phyloP scores from a whole-genome alignment of 2,888 invertebrate species.

The Drosophila atripex region DNA sequence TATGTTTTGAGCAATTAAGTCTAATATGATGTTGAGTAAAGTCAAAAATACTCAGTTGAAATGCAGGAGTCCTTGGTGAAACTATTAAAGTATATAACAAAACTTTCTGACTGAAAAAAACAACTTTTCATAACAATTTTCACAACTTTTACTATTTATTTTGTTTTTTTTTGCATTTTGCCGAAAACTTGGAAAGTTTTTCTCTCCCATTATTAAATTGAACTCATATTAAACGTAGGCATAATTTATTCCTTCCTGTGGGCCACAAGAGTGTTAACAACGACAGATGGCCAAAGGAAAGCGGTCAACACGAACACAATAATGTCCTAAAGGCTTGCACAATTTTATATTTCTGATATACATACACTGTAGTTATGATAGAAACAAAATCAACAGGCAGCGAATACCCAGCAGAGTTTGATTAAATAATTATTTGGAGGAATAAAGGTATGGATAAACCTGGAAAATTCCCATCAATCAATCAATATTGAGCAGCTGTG shows the following conservation, averaged over 20 bases:
- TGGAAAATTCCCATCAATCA: slow-evolving; percentile 33
- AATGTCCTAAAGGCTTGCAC: neutral
- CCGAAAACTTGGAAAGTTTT: slow-evolving; percentile 11
- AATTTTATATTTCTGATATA: neutral
- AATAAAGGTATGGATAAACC: neutral
- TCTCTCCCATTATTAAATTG: slow-evolving; percentile 27
- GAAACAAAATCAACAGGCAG: slow-evolving; percentile 17
- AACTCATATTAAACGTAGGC: slow-evolving; percentile 17
- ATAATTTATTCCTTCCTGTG: slow-evolving; percentile 19
- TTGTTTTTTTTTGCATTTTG: neutral
- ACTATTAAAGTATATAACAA: slow-evolving; percentile 13
- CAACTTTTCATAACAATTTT: slow-evolving; percentile 12
- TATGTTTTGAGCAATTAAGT: neutral
- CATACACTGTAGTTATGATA: neutral
- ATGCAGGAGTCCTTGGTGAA: neutral
- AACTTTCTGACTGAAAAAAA: slow-evolving; percentile 9
- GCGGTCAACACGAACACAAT: slow-evolving; percentile 7
- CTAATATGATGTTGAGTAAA: neutral
- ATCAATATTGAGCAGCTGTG: slow-evolving; percentile 31
- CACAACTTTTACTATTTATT: slow-evolving; percentile 12
- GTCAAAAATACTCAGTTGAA: neutral
- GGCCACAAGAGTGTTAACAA: slow-evolving; percentile 8
- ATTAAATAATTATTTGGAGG: slow-evolving; percentile 20
- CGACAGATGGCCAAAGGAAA: neutral
- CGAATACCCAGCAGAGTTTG: slow-evolving; percentile 8